Conservation (phyloP, 1,140 invertebrate species). For the Lamellibrachia luymesi region DNA sequence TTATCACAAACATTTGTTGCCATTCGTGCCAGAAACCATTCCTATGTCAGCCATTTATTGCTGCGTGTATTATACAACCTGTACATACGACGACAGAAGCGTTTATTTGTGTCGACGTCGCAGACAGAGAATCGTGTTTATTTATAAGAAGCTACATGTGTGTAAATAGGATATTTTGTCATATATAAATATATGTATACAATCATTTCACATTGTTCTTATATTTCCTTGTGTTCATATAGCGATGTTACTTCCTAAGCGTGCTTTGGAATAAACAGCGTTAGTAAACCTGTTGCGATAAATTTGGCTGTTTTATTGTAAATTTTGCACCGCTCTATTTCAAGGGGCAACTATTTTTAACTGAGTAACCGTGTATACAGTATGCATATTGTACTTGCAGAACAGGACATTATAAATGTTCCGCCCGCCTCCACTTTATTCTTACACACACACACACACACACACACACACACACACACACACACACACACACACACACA, state of each 20-base stretch:
- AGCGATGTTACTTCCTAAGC: not conserved
- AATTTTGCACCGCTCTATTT: too few relatives aligned
- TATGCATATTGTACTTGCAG: too few relatives aligned
- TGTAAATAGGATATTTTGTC: constrained; percentile 5
- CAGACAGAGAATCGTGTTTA: not conserved
- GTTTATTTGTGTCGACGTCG: not conserved
- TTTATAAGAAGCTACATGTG: not conserved
- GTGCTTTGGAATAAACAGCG: not conserved
- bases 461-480: too few relatives aligned
- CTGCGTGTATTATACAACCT: not conserved
- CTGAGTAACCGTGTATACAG: too few relatives aligned
- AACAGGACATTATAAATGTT: too few relatives aligned
- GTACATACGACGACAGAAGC: not conserved
- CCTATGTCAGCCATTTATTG: not conserved
- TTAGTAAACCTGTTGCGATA: too few relatives aligned
- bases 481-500: not conserved
- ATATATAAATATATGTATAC: not conserved
- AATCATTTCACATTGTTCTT: not conserved
- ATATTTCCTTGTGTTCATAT: not conserved
- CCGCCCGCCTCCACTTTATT: too few relatives aligned
- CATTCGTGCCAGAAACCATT: not conserved
- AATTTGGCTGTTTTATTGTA: too few relatives aligned
- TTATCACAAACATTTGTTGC: not conserved
- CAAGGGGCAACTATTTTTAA: too few relatives aligned
- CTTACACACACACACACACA: too few relatives aligned